Evolutionary conservation across 1,140 invertebrate genomes (phyloP), one percentile per base, ranked within the genome.

Genomic region (Melitaea cinxia): DNA sequence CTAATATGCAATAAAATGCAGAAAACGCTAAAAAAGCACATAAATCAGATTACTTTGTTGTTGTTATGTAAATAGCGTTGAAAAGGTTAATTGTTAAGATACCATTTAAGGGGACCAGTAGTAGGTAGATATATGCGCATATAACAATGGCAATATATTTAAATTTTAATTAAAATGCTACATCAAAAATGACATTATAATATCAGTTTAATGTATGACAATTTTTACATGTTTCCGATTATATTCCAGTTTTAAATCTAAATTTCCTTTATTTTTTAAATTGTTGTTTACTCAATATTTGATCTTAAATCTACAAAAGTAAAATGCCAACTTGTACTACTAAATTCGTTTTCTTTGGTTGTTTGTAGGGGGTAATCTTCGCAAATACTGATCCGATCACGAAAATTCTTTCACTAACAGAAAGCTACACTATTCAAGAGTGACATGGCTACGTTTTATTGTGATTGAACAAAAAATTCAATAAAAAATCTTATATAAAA

Each of bases 81-180:
- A 17, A 47, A 47, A 47, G 42, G 42, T 47, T 47, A 47, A 47
- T 47, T 47, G 42, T 47, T 7, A 23, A 21, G n/a, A 7, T 7
- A 23, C 42, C 42, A 47, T 47, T 47, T 21, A 47, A 47, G 37
- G 37, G 10, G 37, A 14, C 10, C 15, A 42, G 17, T 17, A 17
- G 37, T 33, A 1, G 9, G 9, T 47, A 47, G 12, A 3, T 21
- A 39, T 39, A 39, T 39, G 30, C 12, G 30, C 37, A 42, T 10
- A 23, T 7, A 19, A 47, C 42, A 47, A 23, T 47, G n/a, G 21
- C 42, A 23, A 47, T 47, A 23, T 21, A 47, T 47, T 12, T 23
- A 23, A 47, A 47, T 47, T 47, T 47, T 47, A 47, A 47, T 42
- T 42, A 42, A 42, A 42, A 42, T 42, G 15, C 37, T 15, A 2